phyloP scores from a whole-genome alignment of 2,888 invertebrate species.

The Dorcus hopei region DNA sequence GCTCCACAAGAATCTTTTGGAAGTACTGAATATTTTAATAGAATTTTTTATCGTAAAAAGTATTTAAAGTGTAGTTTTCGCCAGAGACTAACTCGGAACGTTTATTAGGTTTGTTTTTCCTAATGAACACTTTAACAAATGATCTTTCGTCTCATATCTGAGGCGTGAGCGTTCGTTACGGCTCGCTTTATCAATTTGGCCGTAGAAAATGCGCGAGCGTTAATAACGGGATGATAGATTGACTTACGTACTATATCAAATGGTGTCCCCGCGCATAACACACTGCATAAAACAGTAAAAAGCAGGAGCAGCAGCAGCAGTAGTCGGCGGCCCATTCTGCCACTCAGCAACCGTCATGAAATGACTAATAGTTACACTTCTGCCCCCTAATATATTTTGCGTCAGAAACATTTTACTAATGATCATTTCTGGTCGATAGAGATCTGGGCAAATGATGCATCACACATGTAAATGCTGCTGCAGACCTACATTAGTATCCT shows the following conservation, averaged over 20 bases:
- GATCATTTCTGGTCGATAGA: conserved; percentile 35
- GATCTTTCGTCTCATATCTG: conserved; percentile 31
- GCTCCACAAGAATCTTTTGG: too few relatives aligned
- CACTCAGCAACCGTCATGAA: conserved; percentile 34
- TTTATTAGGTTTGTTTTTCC: conserved; percentile 32
- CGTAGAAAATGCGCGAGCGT: conserved; percentile 27
- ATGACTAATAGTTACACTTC: conserved; percentile 41
- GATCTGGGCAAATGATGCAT: conserved; percentile 40
- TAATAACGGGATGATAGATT: conserved; percentile 35
- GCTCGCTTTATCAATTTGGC: conserved; percentile 33
- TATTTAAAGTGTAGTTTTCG: too few relatives aligned
- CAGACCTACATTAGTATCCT: conserved; percentile 36
- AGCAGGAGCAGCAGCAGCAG: conserved; percentile 21
- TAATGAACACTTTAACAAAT: conserved; percentile 37
- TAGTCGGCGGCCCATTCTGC: conserved; percentile 18
- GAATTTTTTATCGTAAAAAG: too few relatives aligned
- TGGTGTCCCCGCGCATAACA: conserved; percentile 30
- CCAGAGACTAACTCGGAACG: background rate
- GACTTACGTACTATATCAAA: conserved; percentile 39
- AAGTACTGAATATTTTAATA: too few relatives aligned
- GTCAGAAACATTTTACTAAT: conserved; percentile 44
- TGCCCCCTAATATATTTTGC: conserved; percentile 37
- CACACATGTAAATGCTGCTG: conserved; percentile 36
- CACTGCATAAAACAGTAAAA: conserved; percentile 37
- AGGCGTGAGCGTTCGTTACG: conserved; percentile 21